A percentile compares a stretch with the other conserved stretches of the same genome.
Evolutionary conservation across 2,113 vertebrate species (phyloP).

Genomic region (Saguinus imperator): DNA sequence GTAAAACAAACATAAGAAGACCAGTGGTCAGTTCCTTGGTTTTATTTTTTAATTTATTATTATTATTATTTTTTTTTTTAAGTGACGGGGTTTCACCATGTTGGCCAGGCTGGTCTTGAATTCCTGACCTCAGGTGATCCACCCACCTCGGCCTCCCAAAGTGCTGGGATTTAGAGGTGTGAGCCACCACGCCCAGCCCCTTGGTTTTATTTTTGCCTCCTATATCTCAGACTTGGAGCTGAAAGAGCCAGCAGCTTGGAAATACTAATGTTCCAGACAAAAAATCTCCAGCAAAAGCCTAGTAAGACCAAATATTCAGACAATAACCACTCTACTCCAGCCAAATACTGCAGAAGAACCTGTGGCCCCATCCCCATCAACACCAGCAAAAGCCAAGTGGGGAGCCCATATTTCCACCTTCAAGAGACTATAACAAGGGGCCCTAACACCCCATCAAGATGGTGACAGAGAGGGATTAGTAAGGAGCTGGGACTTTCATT

Average conservation of each 20-base stretch:
- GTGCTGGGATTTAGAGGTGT: no score
- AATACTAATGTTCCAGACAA: neutral
- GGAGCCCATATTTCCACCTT: neutral
- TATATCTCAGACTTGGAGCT: neutral
- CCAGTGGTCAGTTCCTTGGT: neutral
- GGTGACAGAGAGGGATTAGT: neutral
- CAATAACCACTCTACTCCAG: neutral
- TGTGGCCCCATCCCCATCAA: neutral
- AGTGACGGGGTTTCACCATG: no score
- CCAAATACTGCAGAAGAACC: neutral
- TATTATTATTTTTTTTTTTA: no score
- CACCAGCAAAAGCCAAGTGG: neutral
- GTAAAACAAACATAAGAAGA: neutral
- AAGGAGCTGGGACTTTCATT: neutral
- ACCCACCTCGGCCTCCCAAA: no score
- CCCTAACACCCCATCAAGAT: neutral
- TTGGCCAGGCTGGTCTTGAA: no score
- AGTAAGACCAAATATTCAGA: neutral
- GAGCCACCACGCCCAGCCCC: no score
- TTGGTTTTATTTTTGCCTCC: neutral
- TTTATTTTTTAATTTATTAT: conserved; percentile 50
- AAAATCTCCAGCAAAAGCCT: neutral
- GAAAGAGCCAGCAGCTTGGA: neutral
- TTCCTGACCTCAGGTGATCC: no score
- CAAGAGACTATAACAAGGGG: neutral